phyloP scores from a whole-genome alignment of 2,113 vertebrate genomes.

The Gymnarchus niloticus region DNA sequence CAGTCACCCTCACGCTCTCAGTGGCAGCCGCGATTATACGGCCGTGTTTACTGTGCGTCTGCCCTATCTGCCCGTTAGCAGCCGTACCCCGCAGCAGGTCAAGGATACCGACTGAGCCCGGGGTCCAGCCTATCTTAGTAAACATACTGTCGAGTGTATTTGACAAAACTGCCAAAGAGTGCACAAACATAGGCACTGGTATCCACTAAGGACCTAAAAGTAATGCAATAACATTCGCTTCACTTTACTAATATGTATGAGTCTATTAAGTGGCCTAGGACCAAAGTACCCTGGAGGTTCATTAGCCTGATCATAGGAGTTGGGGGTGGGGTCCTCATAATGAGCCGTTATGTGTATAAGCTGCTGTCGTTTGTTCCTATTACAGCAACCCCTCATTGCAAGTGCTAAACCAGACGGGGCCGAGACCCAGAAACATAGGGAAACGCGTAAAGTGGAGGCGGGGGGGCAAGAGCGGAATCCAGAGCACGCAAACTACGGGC shows the following conservation, averaged over 20 bases:
- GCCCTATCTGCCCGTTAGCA: background rate
- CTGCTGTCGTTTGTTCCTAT: background rate
- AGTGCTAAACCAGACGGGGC: background rate
- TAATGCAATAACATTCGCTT: background rate
- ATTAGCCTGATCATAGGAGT: background rate
- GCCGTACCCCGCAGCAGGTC: background rate
- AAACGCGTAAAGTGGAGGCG: background rate
- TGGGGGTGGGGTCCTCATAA: background rate
- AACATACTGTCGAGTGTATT: background rate
- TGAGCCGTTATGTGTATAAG: background rate
- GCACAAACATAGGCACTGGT: background rate
- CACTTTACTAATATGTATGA: background rate
- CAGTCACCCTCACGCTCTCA: background rate
- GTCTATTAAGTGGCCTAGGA: background rate
- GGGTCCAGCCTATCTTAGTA: background rate
- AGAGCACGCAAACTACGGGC: background rate
- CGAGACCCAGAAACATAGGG: background rate
- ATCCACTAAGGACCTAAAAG: background rate
- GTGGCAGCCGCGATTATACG: background rate
- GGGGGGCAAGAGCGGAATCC: background rate
- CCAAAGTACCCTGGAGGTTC: background rate
- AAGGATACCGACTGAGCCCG: background rate
- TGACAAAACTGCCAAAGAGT: background rate
- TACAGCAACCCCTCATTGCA: background rate
- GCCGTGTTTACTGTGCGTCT: background rate